A percentile compares a stretch with the other conserved stretches of the same genome.
phyloP scores from a whole-genome alignment of 2,113 vertebrate genomes.

The Rhinopomastus cyanomelas region DNA sequence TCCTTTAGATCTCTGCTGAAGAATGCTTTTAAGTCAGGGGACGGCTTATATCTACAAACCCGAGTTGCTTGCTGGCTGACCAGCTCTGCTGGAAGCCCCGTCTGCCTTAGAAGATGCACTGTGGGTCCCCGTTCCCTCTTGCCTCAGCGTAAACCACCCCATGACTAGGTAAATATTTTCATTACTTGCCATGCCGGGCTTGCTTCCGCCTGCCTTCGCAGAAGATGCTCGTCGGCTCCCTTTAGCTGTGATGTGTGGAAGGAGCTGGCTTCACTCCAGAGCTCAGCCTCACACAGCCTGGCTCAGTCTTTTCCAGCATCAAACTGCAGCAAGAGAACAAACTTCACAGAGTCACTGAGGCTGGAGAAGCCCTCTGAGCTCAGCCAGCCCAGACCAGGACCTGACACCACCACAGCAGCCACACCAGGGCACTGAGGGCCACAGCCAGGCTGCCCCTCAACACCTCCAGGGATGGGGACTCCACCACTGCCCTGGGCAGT shows the following conservation, averaged over 20 bases:
- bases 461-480: too few species aligned
- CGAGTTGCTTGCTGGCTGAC: slow-evolving; percentile 12
- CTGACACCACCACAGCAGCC: too few species aligned
- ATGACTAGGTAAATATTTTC: slow-evolving; percentile 59
- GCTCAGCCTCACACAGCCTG: slow-evolving; percentile 4
- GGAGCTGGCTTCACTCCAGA: neutral
- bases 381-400: too few species aligned
- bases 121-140: slow-evolving; percentile 26
- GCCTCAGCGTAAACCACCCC: slow-evolving; percentile 43
- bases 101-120: slow-evolving; percentile 3
- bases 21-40: slow-evolving; percentile 52
- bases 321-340: neutral
- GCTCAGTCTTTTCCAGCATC: slow-evolving; percentile 6
- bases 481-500: too few species aligned
- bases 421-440: too few species aligned
- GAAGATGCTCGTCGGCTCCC: neutral
- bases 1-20: slow-evolving; percentile 52
- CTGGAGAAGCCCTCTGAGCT: too few species aligned
- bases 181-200: slow-evolving; percentile 22
- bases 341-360: neutral
- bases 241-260: neutral
- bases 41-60: slow-evolving; percentile 12
- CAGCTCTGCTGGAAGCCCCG: slow-evolving; percentile 36
- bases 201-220: slow-evolving; percentile 7
- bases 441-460: too few species aligned